These are phyloP conservation scores for Aythya baeri DNA, from an alignment of 2,113 vertebrate genomes.

Conservation along the genomic window DNA sequence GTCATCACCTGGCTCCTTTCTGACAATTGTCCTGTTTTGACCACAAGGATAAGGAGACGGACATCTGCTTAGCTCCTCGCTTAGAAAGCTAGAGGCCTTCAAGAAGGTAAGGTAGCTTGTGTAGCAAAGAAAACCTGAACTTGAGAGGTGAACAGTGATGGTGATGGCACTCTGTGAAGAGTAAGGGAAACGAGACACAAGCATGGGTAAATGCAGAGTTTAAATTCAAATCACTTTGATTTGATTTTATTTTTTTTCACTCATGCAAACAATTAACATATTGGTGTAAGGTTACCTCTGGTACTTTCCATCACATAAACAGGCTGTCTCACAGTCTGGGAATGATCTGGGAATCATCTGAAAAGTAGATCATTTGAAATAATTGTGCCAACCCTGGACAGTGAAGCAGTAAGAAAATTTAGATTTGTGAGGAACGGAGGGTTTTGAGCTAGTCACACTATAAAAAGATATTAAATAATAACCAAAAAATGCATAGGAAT, in stretches of 20 bases:
- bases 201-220: not conserved
- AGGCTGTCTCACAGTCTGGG: conserved; percentile 70
- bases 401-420: conserved; percentile 42
- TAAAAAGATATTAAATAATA: conserved; percentile 45
- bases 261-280: conserved; percentile 36
- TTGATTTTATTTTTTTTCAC: not conserved
- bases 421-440: conserved; percentile 16
- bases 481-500: conserved; percentile 20
- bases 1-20: not conserved
- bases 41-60: not conserved
- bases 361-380: conserved; percentile 60
- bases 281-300: conserved; percentile 35
- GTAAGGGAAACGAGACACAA: not conserved
- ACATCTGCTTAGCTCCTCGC: not conserved
- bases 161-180: not conserved
- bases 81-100: not conserved
- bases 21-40: not conserved
- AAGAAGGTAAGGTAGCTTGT: not conserved
- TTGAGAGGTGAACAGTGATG: not conserved
- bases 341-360: conserved; percentile 70
- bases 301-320: conserved; percentile 61
- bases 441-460: not conserved
- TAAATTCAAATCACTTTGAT: not conserved
- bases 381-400: conserved; percentile 51
- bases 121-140: not conserved